These are phyloP conservation scores for Piprites chloris DNA, from an alignment of 2,113 vertebrate genomes.

Conservation along the genomic window DNA sequence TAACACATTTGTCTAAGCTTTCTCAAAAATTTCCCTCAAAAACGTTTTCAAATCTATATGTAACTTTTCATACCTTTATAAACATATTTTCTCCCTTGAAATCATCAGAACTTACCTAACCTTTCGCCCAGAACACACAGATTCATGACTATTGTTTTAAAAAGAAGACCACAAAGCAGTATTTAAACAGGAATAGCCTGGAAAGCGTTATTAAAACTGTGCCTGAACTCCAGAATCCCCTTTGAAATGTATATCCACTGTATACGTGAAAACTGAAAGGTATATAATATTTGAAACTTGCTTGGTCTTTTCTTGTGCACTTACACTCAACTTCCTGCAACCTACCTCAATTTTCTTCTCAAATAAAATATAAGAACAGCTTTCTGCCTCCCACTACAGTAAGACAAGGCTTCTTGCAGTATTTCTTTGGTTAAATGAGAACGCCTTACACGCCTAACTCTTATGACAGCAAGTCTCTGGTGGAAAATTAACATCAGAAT, in stretches of 20 bases:
- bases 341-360: not conserved
- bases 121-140: not conserved
- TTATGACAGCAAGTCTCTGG: not conserved
- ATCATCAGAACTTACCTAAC: not conserved
- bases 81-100: conserved; percentile 31
- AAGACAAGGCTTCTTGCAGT: not conserved
- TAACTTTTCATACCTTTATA: not conserved
- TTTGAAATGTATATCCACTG: not conserved
- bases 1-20: conserved; percentile 1
- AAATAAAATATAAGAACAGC: not conserved
- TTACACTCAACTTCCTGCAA: not conserved
- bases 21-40: conserved; percentile 31
- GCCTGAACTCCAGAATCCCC: not conserved
- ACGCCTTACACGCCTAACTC: not conserved
- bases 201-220: not conserved
- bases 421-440: conserved; percentile 48
- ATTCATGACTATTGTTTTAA: not conserved
- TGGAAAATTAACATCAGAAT: not conserved
- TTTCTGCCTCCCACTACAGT: not conserved
- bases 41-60: conserved; percentile 21
- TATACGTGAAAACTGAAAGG: not conserved
- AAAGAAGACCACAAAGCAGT: conserved; percentile 25
- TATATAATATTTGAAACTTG: not conserved
- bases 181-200: conserved; percentile 3
- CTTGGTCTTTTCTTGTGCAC: not conserved